A percentile compares a stretch with the other conserved stretches of the same genome.
Conservation (phyloP, 2,888 invertebrate species). For the Callosobruchus maculatus region DNA sequence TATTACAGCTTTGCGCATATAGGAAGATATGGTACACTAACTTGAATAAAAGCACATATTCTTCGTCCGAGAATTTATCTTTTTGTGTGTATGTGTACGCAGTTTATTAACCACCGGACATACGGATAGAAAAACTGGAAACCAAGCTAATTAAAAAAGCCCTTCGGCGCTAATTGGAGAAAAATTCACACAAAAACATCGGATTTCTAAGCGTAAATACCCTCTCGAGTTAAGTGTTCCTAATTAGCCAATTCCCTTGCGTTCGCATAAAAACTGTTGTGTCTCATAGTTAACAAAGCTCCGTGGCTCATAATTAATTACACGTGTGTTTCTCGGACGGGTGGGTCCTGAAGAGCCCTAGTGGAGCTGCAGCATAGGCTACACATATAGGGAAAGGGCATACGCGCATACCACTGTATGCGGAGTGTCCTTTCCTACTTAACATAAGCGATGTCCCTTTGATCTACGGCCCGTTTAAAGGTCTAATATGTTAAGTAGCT, state of each 20-base stretch:
- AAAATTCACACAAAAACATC: background rate
- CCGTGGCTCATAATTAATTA: background rate
- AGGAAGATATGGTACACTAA: no score
- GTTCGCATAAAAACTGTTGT: background rate
- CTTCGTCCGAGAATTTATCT: no score
- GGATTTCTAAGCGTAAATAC: background rate
- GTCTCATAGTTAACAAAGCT: background rate
- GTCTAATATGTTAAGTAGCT: slow-evolving; percentile 34
- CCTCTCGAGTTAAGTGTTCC: background rate
- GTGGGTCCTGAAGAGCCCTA: background rate
- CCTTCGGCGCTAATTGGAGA: background rate
- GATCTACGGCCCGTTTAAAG: slow-evolving; percentile 27
- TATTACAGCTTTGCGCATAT: no score
- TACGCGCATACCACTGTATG: slow-evolving; percentile 13
- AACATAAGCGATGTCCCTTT: slow-evolving; percentile 23
- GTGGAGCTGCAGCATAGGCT: background rate
- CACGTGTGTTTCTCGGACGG: background rate
- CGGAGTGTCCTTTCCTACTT: slow-evolving; percentile 27
- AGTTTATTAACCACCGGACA: no score
- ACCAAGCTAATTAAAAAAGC: background rate
- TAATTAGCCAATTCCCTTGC: background rate
- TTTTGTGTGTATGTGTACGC: no score
- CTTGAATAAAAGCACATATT: no score
- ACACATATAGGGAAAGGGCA: background rate
- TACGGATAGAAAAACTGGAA: background rate